These are phyloP conservation scores for Mirza zaza DNA, from an alignment of 2,113 vertebrate species.

Conservation along the genomic window DNA sequence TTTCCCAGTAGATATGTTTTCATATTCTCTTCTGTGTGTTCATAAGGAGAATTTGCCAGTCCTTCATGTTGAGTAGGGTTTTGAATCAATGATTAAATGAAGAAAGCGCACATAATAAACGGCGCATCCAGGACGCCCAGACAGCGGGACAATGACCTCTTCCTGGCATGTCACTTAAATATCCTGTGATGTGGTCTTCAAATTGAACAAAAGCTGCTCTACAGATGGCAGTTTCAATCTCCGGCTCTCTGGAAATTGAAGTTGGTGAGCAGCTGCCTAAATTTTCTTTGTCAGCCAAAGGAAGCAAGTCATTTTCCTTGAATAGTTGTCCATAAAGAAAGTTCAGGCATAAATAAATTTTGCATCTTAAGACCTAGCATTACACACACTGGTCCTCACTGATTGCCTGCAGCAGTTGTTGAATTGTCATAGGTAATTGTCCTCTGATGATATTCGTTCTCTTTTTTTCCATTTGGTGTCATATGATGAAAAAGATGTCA, in stretches of 20 bases:
- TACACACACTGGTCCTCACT: background rate
- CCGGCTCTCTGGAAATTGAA: slow-evolving; percentile 19
- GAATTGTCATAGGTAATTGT: slow-evolving; percentile 60
- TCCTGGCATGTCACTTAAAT: background rate
- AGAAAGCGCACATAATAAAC: background rate
- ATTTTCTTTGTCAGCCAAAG: slow-evolving; percentile 56
- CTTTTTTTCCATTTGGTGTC: slow-evolving; percentile 57
- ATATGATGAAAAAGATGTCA: slow-evolving; percentile 49
- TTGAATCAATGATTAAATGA: background rate
- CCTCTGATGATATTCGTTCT: slow-evolving; percentile 53
- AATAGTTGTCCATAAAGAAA: slow-evolving; percentile 58
- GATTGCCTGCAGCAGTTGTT: slow-evolving; percentile 59
- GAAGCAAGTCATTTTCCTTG: slow-evolving; percentile 32
- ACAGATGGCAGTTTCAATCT: background rate
- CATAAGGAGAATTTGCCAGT: background rate
- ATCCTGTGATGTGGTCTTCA: background rate
- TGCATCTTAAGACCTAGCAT: background rate
- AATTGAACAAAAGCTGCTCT: slow-evolving; percentile 47
- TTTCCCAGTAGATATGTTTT: slow-evolving; percentile 43
- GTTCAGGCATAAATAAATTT: slow-evolving; percentile 58
- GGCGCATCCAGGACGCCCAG: background rate
- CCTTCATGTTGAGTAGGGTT: background rate
- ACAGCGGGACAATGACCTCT: background rate
- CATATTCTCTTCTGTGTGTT: background rate
- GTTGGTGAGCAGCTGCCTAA: background rate